Evolutionary conservation across 2,888 invertebrate species (phyloP), one percentile per base, ranked within the genome.

Genomic region (Drosophila glabriapex): DNA sequence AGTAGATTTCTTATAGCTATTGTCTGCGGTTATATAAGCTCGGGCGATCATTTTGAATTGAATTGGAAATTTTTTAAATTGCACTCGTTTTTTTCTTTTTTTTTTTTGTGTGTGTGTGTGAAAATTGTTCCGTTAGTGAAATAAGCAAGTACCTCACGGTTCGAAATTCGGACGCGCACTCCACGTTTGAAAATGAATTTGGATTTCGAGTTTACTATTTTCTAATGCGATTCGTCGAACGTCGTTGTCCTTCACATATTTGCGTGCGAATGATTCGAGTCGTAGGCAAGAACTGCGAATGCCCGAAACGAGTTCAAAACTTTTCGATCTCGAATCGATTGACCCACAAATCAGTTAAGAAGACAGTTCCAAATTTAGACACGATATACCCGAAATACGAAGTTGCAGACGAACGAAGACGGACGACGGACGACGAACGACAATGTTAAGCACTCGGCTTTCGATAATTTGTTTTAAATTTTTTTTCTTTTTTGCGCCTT

Each of bases 241-340:
- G 90, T 90, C 76, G 89, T 89, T 88, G 87, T 88, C 87, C 87
- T 88, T 88, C 87, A 88, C 87, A 88, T 88, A 83, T 78, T 91
- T 90, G 85, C 85, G 79, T 76, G 90, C 82, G 90, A 90, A 84
- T 89, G 82, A 78, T 82, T 78, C 88, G 88, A 89, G 76, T 74
- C 80, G 80, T 72, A 71, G 69, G 76, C 78, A 68, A 78, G 90
- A 77, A 88, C 85, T 80, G 78, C 80, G 73, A 68, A 67, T 69
- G 72, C 61, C 63, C 74, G 86, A 71, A 88, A 90, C 90, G 91
- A 90, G 87, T 91, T 91, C 91, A 91, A 87, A 85, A 89, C 91
- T 88, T 88, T 88, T 87, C 88, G 87, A 82, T 83, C 75, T 91
- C 86, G 91, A 84, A 87, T 84, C 82, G 58, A 87, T 76, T 86